A percentile compares a stretch with the other conserved stretches of the same genome.
Evolutionary conservation across 2,888 invertebrate genomes (phyloP).

Genomic region (Brachyopa scutellaris): DNA sequence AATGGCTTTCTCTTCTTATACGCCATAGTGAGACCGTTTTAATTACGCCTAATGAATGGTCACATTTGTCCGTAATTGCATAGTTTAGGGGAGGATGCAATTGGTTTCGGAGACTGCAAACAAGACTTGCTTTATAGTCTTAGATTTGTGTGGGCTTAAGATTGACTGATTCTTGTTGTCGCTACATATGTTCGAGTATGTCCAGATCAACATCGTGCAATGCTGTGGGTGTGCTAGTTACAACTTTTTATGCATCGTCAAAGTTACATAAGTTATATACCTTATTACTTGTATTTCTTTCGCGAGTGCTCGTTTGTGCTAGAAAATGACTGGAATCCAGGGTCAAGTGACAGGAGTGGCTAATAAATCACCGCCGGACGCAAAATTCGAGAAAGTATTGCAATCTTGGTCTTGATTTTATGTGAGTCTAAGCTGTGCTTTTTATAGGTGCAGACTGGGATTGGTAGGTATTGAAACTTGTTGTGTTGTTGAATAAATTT

Average conservation of each 20-base stretch:
- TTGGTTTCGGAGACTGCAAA: slow-evolving; percentile 5
- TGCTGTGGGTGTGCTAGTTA: slow-evolving; percentile 42
- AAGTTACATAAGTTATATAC: slow-evolving; percentile 36
- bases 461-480: too few relatives aligned
- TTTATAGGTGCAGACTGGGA: too few relatives aligned
- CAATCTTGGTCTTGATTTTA: slow-evolving; percentile 20
- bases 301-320: neutral
- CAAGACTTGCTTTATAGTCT: neutral
- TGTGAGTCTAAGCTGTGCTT: too few relatives aligned
- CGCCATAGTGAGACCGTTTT: slow-evolving; percentile 31
- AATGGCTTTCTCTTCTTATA: slow-evolving; percentile 37
- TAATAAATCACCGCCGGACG: slow-evolving; percentile 41
- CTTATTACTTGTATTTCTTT: slow-evolving; percentile 30
- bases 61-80: slow-evolving; percentile 28
- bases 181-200: neutral
- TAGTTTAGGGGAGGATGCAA: neutral
- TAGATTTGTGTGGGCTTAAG: slow-evolving; percentile 51
- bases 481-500: too few relatives aligned
- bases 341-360: slow-evolving; percentile 62
- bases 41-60: slow-evolving; percentile 63
- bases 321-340: slow-evolving; percentile 34
- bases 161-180: neutral
- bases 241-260: slow-evolving; percentile 41
- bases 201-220: slow-evolving; percentile 45
- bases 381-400: slow-evolving; percentile 1